A percentile compares a stretch with the other conserved stretches of the same genome.
phyloP scores from a whole-genome alignment of 1,140 invertebrate genomes.

The Semibalanus balanoides region DNA sequence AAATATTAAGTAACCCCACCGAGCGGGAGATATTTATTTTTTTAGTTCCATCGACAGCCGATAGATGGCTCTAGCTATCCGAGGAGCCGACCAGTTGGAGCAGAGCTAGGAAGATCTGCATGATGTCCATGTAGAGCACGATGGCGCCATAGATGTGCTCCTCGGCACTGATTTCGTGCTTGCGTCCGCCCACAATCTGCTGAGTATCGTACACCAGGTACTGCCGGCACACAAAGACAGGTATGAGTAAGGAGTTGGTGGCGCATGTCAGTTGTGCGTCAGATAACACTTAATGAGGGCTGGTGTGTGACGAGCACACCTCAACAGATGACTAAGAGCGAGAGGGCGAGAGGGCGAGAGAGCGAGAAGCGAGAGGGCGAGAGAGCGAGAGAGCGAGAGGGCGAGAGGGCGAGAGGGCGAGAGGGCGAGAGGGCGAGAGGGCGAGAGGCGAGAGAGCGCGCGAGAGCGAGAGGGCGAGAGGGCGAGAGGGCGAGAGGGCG shows the following conservation, averaged over 20 bases:
- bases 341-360: too few relatives aligned
- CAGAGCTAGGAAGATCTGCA: constrained; percentile 48
- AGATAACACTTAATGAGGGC: too few relatives aligned
- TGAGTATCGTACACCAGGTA: constrained; percentile 52
- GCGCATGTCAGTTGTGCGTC: too few relatives aligned
- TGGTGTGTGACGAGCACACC: too few relatives aligned
- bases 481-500: too few relatives aligned
- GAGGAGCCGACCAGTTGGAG: constrained; percentile 34
- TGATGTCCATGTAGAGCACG: constrained; percentile 45
- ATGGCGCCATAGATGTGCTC: constrained; percentile 47
- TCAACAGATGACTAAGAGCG: too few relatives aligned
- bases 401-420: constrained; percentile 6
- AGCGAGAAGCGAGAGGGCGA: too few relatives aligned
- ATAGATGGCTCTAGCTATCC: background rate
- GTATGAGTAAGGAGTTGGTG: too few relatives aligned
- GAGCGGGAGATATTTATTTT: background rate
- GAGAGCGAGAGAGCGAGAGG: too few relatives aligned
- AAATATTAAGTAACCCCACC: background rate
- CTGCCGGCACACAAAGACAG: constrained; percentile 27
- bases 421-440: background rate
- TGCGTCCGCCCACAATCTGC: constrained; percentile 48
- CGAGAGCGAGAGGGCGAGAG: too few relatives aligned
- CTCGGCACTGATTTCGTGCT: constrained; percentile 44
- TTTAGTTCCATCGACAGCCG: constrained; percentile 7
- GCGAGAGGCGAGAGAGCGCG: too few relatives aligned